phyloP scores from a whole-genome alignment of 2,888 invertebrate species.

The Drosophila prostipennis region DNA sequence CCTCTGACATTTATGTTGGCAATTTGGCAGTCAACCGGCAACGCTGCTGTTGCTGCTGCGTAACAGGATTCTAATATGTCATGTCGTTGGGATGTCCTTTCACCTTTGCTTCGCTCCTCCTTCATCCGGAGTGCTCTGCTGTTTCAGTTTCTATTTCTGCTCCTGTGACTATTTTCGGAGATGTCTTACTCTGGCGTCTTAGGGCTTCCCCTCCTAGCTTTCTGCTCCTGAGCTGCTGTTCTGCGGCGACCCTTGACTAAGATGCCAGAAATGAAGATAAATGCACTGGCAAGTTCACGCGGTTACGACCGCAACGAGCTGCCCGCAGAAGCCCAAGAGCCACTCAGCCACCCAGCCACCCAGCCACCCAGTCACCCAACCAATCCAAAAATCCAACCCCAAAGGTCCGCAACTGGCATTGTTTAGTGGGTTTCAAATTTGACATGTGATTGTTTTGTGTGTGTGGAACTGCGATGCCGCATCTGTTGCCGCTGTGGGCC shows the following conservation, averaged over 20 bases:
- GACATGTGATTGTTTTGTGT: slow-evolving; percentile 81
- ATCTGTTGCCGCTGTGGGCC: slow-evolving; percentile 31
- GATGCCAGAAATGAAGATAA: slow-evolving; percentile 77
- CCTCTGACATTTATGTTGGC: slow-evolving; percentile 81
- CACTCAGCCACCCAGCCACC: slow-evolving; percentile 6
- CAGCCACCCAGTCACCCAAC: slow-evolving; percentile 4
- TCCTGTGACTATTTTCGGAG: slow-evolving; percentile 69
- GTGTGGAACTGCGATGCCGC: slow-evolving; percentile 45
- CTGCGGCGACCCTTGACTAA: slow-evolving; percentile 53
- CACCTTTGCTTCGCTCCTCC: slow-evolving; percentile 52
- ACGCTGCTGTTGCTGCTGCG: slow-evolving; percentile 55
- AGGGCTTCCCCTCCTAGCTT: slow-evolving; percentile 18
- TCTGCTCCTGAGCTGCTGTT: slow-evolving; percentile 47
- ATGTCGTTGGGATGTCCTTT: slow-evolving; percentile 75
- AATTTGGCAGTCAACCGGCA: slow-evolving; percentile 75
- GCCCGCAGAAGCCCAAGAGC: slow-evolving; percentile 61
- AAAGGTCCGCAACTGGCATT: slow-evolving; percentile 36
- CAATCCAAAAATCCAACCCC: slow-evolving; percentile 36
- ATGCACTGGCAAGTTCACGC: slow-evolving; percentile 77
- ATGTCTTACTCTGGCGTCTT: slow-evolving; percentile 58
- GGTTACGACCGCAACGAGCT: slow-evolving; percentile 68
- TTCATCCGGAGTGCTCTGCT: slow-evolving; percentile 4
- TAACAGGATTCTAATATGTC: slow-evolving; percentile 79
- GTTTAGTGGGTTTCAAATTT: slow-evolving; percentile 76
- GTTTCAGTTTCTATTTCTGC: neutral